phyloP scores from a whole-genome alignment of 2,797 vertebrate genomes.

The Numenius phaeopus region DNA sequence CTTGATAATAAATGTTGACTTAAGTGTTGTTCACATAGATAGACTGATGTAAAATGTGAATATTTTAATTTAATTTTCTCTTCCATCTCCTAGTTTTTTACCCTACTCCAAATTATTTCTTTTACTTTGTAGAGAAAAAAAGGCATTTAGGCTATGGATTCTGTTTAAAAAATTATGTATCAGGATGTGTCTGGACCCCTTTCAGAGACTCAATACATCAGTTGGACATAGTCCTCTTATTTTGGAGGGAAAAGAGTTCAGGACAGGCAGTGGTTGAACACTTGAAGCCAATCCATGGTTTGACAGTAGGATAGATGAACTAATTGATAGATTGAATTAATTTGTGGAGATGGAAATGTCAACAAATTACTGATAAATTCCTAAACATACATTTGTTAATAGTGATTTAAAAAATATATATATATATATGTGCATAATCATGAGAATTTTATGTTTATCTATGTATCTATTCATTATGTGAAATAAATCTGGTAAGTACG shows the following conservation, averaged over 20 bases:
- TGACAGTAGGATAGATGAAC: background rate
- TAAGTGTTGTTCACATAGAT: background rate
- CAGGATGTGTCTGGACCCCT: background rate
- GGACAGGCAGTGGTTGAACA: background rate
- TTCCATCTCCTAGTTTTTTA: background rate
- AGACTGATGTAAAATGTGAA: background rate
- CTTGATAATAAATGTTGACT: background rate
- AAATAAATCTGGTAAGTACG: background rate
- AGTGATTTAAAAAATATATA: background rate
- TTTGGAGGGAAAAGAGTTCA: background rate
- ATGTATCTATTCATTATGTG: background rate
- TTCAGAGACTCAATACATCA: background rate
- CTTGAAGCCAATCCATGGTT: background rate
- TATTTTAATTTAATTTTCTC: background rate
- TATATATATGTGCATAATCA: background rate
- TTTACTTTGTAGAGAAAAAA: background rate
- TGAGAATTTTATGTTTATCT: background rate
- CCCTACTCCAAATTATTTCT: background rate
- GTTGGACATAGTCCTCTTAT: background rate
- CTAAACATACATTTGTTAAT: background rate
- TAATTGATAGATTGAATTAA: background rate
- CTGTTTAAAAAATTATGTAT: background rate
- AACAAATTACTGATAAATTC: background rate
- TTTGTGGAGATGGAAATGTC: background rate
- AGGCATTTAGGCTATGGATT: background rate